Conservation (phyloP, 1,140 invertebrate species). For the Hypothenemus hampei region DNA sequence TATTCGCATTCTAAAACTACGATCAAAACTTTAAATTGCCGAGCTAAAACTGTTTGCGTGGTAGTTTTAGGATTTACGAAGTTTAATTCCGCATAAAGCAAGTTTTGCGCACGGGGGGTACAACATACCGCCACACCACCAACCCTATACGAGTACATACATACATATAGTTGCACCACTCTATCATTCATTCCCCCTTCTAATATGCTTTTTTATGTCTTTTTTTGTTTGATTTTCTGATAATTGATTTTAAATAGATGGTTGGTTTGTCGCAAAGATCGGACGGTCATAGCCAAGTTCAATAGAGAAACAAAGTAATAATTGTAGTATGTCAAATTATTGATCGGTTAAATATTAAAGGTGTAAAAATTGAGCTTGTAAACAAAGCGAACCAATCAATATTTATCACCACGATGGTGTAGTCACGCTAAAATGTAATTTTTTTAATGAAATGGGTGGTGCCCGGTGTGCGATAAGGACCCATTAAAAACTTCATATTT, state of each 20-base stretch:
- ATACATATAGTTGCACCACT: too few species aligned
- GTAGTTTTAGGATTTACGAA: background rate
- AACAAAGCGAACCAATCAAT: slow-evolving; percentile 1
- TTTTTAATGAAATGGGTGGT: background rate
- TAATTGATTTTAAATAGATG: too few species aligned
- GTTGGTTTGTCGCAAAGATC: too few species aligned
- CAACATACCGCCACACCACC: too few species aligned
- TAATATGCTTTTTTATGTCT: too few species aligned
- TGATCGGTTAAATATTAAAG: background rate
- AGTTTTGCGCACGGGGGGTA: background rate
- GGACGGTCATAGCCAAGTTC: too few species aligned
- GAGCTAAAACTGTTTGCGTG: slow-evolving; percentile 8
- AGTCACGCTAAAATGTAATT: slow-evolving; percentile 1
- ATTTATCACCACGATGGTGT: background rate
- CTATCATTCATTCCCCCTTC: too few species aligned
- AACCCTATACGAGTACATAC: too few species aligned
- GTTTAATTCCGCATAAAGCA: slow-evolving; percentile 1
- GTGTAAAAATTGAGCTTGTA: slow-evolving; percentile 4
- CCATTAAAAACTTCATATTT: background rate
- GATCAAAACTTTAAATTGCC: slow-evolving; percentile 11
- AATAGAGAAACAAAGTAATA: too few species aligned
- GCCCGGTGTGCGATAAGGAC: background rate
- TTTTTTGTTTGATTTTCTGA: too few species aligned
- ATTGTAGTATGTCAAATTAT: too few species aligned
- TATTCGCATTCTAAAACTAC: background rate